phyloP scores from a whole-genome alignment of 2,888 invertebrate genomes.

The Nephrotoma guestfalica region DNA sequence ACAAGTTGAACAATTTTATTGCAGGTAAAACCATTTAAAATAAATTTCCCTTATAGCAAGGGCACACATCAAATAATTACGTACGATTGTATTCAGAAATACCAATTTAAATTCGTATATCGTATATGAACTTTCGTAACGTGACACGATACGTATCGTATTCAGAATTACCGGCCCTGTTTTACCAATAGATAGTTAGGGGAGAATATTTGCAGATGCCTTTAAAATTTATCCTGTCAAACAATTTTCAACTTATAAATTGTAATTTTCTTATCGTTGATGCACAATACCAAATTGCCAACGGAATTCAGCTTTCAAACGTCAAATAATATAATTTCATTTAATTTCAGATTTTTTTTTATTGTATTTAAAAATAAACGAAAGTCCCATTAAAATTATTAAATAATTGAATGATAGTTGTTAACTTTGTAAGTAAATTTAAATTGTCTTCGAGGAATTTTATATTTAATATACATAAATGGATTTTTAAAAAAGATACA shows the following conservation, averaged over 20 bases:
- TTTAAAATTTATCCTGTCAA: background rate
- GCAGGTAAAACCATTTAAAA: no score
- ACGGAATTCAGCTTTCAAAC: background rate
- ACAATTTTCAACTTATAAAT: background rate
- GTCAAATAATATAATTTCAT: background rate
- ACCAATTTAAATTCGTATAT: no score
- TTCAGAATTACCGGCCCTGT: no score
- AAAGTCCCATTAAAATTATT: background rate
- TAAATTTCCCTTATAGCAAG: no score
- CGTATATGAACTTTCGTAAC: no score
- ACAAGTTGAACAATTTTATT: no score
- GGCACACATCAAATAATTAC: no score
- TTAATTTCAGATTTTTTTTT: background rate
- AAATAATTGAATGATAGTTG: background rate
- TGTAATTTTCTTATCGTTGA: background rate
- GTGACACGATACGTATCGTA: no score
- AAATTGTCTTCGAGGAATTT: background rate
- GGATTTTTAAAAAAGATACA: background rate
- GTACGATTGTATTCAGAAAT: no score
- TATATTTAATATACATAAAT: background rate
- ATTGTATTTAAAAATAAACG: background rate
- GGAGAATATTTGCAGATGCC: background rate
- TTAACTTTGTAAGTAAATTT: background rate
- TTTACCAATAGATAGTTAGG: background rate
- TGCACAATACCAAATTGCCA: no score